Base-by-base conservation (phyloP, 1,140 invertebrate genomes). In the Euglossa dilemma region DNA sequence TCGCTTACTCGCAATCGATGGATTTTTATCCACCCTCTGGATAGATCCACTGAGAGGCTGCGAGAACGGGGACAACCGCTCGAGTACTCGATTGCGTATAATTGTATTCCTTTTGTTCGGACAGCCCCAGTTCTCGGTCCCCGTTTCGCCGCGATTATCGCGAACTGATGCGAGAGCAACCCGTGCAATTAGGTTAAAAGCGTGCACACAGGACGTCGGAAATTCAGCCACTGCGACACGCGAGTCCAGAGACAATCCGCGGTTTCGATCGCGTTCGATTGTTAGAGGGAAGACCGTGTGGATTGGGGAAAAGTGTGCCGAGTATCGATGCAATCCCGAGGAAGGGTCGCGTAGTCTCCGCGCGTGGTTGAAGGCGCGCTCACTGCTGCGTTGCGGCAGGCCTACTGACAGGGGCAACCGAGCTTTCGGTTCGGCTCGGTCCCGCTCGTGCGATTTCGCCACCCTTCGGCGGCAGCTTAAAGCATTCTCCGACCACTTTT, bases 351-450 rank as follows among this genome's bases (percentile, higher is more conserved):
- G 76, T 63, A 71, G 25, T 78, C 88, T 76, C 36, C 28, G 18
- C 71, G 36, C 50, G 61, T 64, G 63, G 52, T 79, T n/a, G 83
- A 90, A 90, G 85, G 87, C 89, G 90, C 87, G 90, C 87, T 90
- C 83, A 90, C 92, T 92, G 91, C 91, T 92, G 91, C 92, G 92
- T 89, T 90, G 92, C 92, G 91, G 89, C 92, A 92, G 89, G 89
- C 90, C 91, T 89, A 93, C 92, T 93, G 91, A 92, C 85, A 84
- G 87, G 84, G 80, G 77, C 76, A 75, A 69, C 80, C 66, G 76
- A 87, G 88, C 64, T 84, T 87, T 92, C 87, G 87, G 85, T 71
- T 87, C 73, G 67, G 52, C 86, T 91, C 91, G 91, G 91, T 47
- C 61, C 72, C 73, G 72, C 67, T 92, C 90, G 90, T 87, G 67